These are phyloP conservation scores for Rhynchomys soricoides DNA, from an alignment of 2,113 vertebrate genomes.

Conservation along the genomic window DNA sequence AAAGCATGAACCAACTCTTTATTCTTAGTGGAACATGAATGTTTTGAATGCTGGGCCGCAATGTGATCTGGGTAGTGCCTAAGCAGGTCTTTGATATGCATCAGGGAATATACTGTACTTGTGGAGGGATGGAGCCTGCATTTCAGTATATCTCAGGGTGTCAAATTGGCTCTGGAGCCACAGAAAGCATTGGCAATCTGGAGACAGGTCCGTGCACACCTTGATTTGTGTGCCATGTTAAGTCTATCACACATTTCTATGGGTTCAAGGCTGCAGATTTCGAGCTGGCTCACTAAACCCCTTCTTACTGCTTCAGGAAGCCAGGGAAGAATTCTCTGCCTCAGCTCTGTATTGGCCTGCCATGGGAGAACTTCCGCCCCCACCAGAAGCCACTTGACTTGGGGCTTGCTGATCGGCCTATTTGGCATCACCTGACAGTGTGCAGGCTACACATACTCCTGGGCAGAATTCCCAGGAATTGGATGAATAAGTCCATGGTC, in stretches of 20 bases:
- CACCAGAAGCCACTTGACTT: background rate
- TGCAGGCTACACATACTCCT: too few species aligned
- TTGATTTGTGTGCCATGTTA: background rate
- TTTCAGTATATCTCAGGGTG: background rate
- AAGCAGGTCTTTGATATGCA: fast-evolving
- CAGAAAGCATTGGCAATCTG: fast-evolving
- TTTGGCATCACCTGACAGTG: fast-evolving
- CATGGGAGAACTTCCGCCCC: background rate
- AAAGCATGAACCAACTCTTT: background rate
- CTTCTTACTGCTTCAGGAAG: background rate
- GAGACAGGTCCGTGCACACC: fast-evolving
- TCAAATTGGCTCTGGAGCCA: background rate
- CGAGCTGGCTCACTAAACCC: fast-evolving
- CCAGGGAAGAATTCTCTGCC: background rate
- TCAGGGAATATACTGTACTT: background rate
- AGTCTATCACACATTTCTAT: background rate
- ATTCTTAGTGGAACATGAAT: background rate
- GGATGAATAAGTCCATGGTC: too few species aligned
- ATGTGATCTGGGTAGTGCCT: background rate
- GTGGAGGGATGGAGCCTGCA: fast-evolving
- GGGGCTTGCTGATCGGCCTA: too few species aligned
- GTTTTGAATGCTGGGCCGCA: background rate
- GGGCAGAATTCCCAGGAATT: background rate
- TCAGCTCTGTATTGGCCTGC: background rate
- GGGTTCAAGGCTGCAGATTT: background rate